Evolutionary conservation across 2,113 vertebrate species (phyloP).

Genomic region (Puntigrus tetrazona): DNA sequence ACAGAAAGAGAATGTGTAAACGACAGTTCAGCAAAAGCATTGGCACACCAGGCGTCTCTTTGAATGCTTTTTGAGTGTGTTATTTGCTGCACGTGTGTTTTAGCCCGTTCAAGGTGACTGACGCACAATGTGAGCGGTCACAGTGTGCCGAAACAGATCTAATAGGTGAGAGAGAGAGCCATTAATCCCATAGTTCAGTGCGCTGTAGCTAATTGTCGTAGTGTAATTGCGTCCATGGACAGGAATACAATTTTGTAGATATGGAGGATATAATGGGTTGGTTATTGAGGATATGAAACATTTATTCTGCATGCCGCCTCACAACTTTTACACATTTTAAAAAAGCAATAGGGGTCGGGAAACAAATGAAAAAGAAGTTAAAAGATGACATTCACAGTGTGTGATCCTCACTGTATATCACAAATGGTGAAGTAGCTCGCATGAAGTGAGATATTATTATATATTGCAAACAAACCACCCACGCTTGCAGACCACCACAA

Average conservation of each 20-base stretch:
- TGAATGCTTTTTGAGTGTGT: neutral
- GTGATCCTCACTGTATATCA: slow-evolving; percentile 3
- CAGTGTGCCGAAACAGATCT: neutral
- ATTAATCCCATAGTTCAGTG: slow-evolving; percentile 40
- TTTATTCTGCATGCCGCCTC: neutral
- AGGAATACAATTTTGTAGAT: slow-evolving; percentile 23
- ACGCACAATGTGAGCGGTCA: slow-evolving; percentile 4
- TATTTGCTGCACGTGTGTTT: neutral
- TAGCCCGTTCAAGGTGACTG: neutral
- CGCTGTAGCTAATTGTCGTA: slow-evolving; percentile 44
- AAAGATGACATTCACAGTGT: slow-evolving; percentile 16
- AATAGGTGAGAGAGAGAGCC: slow-evolving; percentile 32
- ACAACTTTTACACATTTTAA: neutral
- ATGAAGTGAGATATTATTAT: slow-evolving; percentile 18
- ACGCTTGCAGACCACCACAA: slow-evolving; percentile 7
- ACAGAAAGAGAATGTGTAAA: neutral
- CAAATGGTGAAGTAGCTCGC: neutral
- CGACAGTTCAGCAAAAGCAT: neutral
- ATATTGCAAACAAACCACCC: slow-evolving; percentile 10
- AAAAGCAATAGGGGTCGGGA: slow-evolving; percentile 9
- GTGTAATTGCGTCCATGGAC: slow-evolving; percentile 15
- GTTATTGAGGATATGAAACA: slow-evolving; percentile 26
- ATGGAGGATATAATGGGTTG: neutral
- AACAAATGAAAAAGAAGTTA: neutral
- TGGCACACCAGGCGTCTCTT: neutral